Evolutionary conservation across 30 jellyfish, hydroid and myxozoan genomes (phyloP).

Genomic region (Pelagia noctiluca): DNA sequence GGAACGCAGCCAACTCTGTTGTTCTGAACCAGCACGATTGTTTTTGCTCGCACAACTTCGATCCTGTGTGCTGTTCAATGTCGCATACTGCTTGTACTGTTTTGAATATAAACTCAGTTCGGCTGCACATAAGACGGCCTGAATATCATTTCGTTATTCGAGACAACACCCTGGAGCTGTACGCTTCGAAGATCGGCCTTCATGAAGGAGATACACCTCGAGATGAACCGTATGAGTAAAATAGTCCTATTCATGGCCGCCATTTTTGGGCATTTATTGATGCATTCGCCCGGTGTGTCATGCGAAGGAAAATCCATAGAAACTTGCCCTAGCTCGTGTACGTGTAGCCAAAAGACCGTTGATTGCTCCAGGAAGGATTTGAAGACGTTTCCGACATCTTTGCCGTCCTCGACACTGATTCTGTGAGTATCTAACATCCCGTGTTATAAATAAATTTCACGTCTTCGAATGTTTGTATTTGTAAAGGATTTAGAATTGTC

Average conservation of each 20-base stretch:
- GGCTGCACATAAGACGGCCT: neutral
- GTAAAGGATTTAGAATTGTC: no score
- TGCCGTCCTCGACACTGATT: conserved; percentile 39
- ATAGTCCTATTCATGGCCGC: conserved; percentile 55
- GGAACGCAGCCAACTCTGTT: conserved; percentile 40
- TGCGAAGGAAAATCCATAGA: conserved; percentile 70
- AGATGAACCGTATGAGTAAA: conserved; percentile 4
- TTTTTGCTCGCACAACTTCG: conserved; percentile 67
- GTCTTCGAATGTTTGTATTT: no score
- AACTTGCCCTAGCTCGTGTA: conserved; percentile 73
- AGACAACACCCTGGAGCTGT: conserved; percentile 56
- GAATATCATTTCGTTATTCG: conserved; percentile 21
- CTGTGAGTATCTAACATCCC: conserved; percentile 79
- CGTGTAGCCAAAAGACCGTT: conserved; percentile 66
- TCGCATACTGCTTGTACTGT: conserved; percentile 23
- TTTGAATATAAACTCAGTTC: neutral
- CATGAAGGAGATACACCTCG: conserved; percentile 3
- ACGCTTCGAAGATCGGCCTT: conserved; percentile 22
- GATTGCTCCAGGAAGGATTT: conserved; percentile 68
- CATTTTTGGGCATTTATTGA: conserved; percentile 70
- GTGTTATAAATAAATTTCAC: no score
- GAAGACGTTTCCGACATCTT: conserved; percentile 57
- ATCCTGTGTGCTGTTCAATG: conserved; percentile 26
- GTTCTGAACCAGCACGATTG: conserved; percentile 70
- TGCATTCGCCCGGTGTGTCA: conserved; percentile 71